Conservation (phyloP, 1,140 invertebrate species). For the Ceratosolen solmsi region DNA sequence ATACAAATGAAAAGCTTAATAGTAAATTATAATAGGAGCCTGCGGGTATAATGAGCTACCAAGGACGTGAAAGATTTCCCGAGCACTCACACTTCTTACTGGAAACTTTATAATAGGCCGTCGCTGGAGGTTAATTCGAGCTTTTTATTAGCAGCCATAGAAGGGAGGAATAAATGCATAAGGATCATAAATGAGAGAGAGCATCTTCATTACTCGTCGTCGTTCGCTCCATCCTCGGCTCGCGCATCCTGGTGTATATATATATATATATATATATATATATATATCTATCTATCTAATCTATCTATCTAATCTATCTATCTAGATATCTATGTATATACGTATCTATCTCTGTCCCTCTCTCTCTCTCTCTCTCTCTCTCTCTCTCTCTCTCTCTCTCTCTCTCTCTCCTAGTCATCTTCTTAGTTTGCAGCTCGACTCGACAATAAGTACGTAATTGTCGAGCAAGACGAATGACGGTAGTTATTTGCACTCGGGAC, state of each 20-base stretch:
- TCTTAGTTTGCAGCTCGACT: neutral
- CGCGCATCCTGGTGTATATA: too few relatives aligned
- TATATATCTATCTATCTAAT: too few relatives aligned
- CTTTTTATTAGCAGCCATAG: neutral
- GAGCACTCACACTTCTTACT: neutral
- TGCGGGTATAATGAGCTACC: too few relatives aligned
- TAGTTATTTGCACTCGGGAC: conserved; percentile 66
- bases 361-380: neutral
- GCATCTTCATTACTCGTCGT: neutral
- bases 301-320: too few relatives aligned
- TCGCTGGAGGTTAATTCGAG: neutral
- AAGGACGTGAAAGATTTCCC: too few relatives aligned
- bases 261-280: too few relatives aligned
- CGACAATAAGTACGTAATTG: conserved; percentile 59
- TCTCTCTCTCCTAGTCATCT: conserved; percentile 45
- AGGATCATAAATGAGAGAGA: neutral
- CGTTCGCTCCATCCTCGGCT: neutral
- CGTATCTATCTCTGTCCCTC: conserved; percentile 1
- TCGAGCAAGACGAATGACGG: conserved; percentile 66
- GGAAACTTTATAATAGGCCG: neutral
- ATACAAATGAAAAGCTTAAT: too few relatives aligned
- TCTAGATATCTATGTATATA: too few relatives aligned
- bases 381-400: conserved; percentile 29
- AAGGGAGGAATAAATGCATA: neutral
- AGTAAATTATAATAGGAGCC: too few relatives aligned